These are phyloP conservation scores for Argyra leucocephala DNA, from an alignment of 2,888 invertebrate species.

Conservation along the genomic window DNA sequence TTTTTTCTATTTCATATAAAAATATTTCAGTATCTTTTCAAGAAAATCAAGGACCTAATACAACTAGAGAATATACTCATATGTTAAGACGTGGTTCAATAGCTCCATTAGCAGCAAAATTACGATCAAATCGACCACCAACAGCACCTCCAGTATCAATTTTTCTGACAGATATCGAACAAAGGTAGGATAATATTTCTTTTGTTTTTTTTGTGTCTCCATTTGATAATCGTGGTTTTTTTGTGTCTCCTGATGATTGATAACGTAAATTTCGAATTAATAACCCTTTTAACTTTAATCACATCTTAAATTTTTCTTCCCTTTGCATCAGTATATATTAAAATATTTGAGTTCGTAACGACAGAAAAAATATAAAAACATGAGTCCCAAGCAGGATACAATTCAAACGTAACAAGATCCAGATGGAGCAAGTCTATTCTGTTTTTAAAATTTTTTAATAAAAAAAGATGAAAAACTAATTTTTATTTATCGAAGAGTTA, in stretches of 20 bases:
- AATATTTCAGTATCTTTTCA: slow-evolving; percentile 41
- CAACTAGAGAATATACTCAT: slow-evolving; percentile 39
- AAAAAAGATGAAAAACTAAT: no score
- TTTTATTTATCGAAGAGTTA: no score
- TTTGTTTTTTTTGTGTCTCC: slow-evolving; percentile 3
- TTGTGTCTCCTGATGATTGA: no score
- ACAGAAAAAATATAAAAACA: no score
- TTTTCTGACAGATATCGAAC: slow-evolving; percentile 29
- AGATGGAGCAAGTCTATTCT: no score
- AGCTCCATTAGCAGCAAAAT: slow-evolving; percentile 39
- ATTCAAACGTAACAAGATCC: no score
- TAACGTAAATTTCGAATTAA: no score
- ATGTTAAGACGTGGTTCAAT: slow-evolving; percentile 40
- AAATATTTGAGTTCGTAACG: no score
- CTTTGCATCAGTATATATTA: no score
- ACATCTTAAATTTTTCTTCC: background rate
- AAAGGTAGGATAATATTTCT: slow-evolving; percentile 20
- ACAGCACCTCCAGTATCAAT: slow-evolving; percentile 41
- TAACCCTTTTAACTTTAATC: background rate
- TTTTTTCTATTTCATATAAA: slow-evolving; percentile 12
- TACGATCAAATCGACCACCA: slow-evolving; percentile 40
- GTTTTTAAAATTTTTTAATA: no score
- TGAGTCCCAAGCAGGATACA: no score
- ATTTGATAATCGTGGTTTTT: no score
- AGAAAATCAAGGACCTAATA: slow-evolving; percentile 39